Evolutionary conservation across 2,113 vertebrate genomes (phyloP), one percentile per base, ranked within the genome.

Genomic region (Lampris megalopsis): DNA sequence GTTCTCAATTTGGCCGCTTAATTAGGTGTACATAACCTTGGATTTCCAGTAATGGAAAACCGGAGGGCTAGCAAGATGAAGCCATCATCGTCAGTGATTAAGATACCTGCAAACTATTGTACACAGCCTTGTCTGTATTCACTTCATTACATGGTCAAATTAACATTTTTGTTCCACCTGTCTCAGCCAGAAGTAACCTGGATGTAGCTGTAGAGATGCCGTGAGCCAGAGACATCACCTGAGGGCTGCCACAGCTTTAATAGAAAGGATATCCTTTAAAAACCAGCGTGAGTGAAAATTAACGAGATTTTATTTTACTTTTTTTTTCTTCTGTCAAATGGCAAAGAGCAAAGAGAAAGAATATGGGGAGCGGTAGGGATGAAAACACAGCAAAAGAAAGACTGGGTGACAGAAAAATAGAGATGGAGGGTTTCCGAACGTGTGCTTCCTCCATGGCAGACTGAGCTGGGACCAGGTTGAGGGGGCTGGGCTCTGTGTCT

Each of bases 21-120:
- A 95, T 95, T 94, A 94, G 94, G 93, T 95, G 93, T 94, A 95
- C 94, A 95, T 94, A 95, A 95, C 94, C 94, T 95, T 95, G 94
- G 93, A 94, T 95, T 94, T 94, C 92, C 91, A 94, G 92, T 94
- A 94, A 94, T 94, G 91, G 89, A 94, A 89, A 92, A 93, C 92
- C 93, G 94, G 88, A 93, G 91, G 94, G 93, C 94, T 92, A 86
- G 87, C 82, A 43, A 91, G 92, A 94, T 94, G 92, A 94, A 94
- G 94, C 91, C 93, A 93, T 95, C 94, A 94, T 91, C 92, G 89
- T 92, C 90, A 90, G 87, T 90, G 89, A 91, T 93, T 93, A 94
- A 94, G 90, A 90, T 87, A 89, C 88, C 88, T 82, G 89, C 87
- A 91, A 91, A 91, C 86, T 92, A 89, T 89, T 87, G 88, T 91